Evolutionary conservation across 2,113 vertebrate genomes (phyloP).

Genomic region (Reinhardtius hippoglossoides): DNA sequence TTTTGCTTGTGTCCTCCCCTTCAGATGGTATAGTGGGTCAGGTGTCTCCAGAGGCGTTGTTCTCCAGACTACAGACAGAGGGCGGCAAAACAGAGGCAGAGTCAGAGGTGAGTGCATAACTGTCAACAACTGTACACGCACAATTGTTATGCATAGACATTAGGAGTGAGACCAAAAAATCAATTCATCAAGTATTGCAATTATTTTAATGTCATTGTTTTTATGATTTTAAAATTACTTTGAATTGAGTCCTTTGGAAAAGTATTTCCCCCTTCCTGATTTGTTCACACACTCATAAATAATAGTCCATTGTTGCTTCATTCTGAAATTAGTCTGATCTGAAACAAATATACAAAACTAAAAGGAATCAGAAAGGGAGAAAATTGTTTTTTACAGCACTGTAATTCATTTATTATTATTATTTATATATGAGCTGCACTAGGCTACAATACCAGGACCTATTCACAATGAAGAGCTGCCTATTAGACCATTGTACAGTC

Average conservation of each 20-base stretch:
- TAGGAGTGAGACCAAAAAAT: too few relatives aligned
- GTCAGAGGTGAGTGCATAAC: conserved; percentile 86
- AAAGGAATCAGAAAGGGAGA: background rate
- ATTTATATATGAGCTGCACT: background rate
- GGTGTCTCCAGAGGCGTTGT: conserved; percentile 84
- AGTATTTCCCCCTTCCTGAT: too few relatives aligned
- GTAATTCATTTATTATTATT: too few relatives aligned
- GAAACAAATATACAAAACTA: background rate
- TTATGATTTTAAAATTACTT: too few relatives aligned
- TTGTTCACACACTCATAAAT: too few relatives aligned
- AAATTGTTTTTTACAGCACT: background rate
- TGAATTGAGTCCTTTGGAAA: too few relatives aligned
- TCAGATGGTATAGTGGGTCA: conserved; percentile 87
- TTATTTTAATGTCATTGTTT: too few relatives aligned
- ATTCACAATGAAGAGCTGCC: background rate
- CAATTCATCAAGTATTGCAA: too few relatives aligned
- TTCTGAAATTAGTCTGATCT: background rate
- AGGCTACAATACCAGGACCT: background rate
- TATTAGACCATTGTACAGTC: background rate
- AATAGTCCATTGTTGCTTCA: too few relatives aligned
- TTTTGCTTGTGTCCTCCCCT: background rate
- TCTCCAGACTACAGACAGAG: conserved; percentile 90
- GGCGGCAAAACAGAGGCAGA: conserved; percentile 90
- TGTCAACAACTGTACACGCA: background rate
- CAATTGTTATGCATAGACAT: background rate